phyloP scores from a whole-genome alignment of 2,113 vertebrate genomes.

The Eupsittula cactorum region DNA sequence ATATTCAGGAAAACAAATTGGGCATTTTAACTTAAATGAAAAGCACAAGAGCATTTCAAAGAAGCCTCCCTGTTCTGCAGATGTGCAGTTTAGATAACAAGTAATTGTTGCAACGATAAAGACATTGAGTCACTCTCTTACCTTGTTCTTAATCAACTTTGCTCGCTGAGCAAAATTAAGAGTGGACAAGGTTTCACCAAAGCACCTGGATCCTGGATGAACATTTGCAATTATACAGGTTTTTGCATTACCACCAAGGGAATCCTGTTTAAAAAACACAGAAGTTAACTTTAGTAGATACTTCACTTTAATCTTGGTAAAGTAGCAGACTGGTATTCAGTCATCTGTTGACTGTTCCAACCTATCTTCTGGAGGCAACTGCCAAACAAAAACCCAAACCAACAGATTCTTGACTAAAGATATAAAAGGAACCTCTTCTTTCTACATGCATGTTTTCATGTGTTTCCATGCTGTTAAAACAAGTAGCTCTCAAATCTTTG shows the following conservation, averaged over 20 bases:
- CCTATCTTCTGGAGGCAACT: not conserved
- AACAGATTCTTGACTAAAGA: not conserved
- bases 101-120: not conserved
- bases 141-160: slow-evolving; percentile 98
- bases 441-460: not conserved
- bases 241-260: slow-evolving; percentile 95
- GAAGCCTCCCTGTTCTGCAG: not conserved
- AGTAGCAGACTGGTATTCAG: not conserved
- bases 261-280: slow-evolving; percentile 82
- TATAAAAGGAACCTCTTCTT: not conserved
- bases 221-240: slow-evolving; percentile 95
- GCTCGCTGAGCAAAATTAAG: slow-evolving; percentile 96
- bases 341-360: not conserved
- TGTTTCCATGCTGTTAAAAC: not conserved
- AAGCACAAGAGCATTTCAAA: not conserved
- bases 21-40: not conserved
- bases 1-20: not conserved
- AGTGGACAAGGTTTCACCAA: slow-evolving; percentile 94
- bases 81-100: not conserved
- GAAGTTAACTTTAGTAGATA: not conserved
- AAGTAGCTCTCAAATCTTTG: not conserved
- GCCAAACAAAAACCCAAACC: not conserved
- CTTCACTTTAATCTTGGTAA: not conserved
- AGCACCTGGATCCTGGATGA: slow-evolving; percentile 93
- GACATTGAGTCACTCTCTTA: slow-evolving; percentile 28